phyloP scores from a whole-genome alignment of 2,888 invertebrate species.

The Cataglyphis livida region DNA sequence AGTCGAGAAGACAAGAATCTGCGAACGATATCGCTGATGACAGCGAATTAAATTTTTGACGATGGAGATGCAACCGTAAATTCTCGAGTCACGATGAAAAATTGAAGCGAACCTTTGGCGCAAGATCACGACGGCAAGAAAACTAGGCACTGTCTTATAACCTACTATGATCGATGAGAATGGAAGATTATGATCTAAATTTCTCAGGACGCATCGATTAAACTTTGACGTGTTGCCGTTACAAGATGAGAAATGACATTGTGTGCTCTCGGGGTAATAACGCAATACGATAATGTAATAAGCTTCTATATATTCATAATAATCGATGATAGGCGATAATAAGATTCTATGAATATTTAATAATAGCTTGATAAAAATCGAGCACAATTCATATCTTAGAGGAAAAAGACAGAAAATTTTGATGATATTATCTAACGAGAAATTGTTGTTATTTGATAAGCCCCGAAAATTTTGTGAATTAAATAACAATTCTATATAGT shows the following conservation, averaged over 20 bases:
- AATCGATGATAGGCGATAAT: conserved; percentile 22
- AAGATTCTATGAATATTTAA: conserved; percentile 22
- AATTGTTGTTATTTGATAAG: background rate
- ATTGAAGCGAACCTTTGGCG: background rate
- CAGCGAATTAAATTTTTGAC: conserved; percentile 14
- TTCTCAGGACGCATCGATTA: conserved; percentile 46
- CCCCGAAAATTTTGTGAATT: background rate
- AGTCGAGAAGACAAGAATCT: background rate
- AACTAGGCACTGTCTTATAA: conserved; percentile 1
- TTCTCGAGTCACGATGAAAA: conserved; percentile 19
- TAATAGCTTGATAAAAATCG: background rate
- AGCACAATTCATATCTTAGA: background rate
- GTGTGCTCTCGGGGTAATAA: conserved; percentile 21
- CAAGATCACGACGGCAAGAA: background rate
- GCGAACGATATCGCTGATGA: background rate
- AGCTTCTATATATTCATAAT: conserved; percentile 31
- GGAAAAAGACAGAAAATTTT: background rate
- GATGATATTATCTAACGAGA: background rate
- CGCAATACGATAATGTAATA: conserved; percentile 51
- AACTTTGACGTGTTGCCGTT: conserved; percentile 39
- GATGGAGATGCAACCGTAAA: background rate
- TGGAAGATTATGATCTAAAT: conserved; percentile 40
- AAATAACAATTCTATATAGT: background rate
- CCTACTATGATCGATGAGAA: conserved; percentile 43
- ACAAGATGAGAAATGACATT: conserved; percentile 31